Evolutionary conservation across 2,888 invertebrate genomes (phyloP), one percentile per base, ranked within the genome.

Genomic region (Saturnia japonica): DNA sequence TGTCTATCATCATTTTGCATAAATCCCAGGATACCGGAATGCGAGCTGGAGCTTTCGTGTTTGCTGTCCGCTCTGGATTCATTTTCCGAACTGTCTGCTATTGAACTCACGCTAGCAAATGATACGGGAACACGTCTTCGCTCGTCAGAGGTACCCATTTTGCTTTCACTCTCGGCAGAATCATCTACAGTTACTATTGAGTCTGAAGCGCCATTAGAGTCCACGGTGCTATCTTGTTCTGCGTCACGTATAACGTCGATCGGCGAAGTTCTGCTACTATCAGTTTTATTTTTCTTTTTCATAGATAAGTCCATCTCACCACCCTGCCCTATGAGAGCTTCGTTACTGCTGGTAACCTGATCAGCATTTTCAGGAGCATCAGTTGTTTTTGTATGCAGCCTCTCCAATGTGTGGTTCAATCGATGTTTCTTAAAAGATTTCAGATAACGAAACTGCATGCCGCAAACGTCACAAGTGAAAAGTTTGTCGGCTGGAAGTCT

Each of bases 371-470:
- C 94, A 16, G 93, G 87, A 9, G 87, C 88, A 22, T 94, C 94
- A 75, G 95, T 94, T 72, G 85, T 92, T 80, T 96, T 96, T 9
- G 97, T 96, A 83, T 97, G 97, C 71, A 97, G 94, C 75, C 97
- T 95, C 85, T 97, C 97, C 54, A 98, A 88, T 0, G 97, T 97
- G 87, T 98, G 98, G 83, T 98, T 98, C 71, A 98, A 95, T 40
- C 98, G 95, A 85, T 98, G 98, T 88, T 98, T 98, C 88, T 97
- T 97, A 89, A 98, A 98, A 0, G 97, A 98, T 84, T 98, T 98
- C 68, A 98, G 95, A 88, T 98, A 98, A 76, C 97, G 95, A 77
- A 98, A 98, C 87, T 98, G 98, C 98, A 98, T 98, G 73, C 98
- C 98, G 88, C 98, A 98, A 3, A 98, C 97, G 84, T 98, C 98